Percentiles rank a stretch among this genome's conserved stretches.
Conservation (phyloP, 2,113 vertebrate species). For the Montifringilla adamsi region DNA sequence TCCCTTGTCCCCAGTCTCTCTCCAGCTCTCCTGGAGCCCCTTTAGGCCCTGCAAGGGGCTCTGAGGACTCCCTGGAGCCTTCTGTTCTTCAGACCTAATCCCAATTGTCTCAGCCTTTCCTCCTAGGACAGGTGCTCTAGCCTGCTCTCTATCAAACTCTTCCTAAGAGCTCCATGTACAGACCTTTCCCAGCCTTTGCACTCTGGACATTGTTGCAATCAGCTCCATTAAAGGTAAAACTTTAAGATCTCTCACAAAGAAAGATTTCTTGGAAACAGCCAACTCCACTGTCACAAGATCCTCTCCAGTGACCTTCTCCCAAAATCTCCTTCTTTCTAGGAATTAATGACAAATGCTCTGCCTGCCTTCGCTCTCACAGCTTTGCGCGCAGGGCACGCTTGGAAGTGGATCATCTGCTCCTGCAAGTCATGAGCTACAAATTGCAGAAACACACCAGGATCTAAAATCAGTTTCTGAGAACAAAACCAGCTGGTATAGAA, state of each 20-base stretch:
- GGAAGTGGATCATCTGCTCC: not conserved
- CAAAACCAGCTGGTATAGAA: constrained; percentile 63
- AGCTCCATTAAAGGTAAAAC: not conserved
- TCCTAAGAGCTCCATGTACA: accelerated
- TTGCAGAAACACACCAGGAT: constrained; percentile 26
- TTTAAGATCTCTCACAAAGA: not conserved
- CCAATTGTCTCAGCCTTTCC: not conserved
- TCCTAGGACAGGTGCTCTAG: not conserved
- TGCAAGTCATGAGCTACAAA: constrained; percentile 22
- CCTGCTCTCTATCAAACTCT: not conserved
- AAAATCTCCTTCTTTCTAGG: constrained; percentile 16
- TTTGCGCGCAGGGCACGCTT: not conserved
- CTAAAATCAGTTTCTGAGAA: constrained; percentile 42
- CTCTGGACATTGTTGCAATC: accelerated
- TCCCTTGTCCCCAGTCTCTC: not conserved
- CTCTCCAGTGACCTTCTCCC: not conserved
- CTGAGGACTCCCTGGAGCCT: not conserved
- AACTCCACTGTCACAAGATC: not conserved
- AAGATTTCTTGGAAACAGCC: not conserved
- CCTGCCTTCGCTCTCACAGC: not conserved
- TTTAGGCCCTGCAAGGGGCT: accelerated
- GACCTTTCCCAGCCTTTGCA: not conserved
- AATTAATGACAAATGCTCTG: not conserved
- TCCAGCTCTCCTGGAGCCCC: not conserved
- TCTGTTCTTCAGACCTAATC: not conserved